Evolutionary conservation across 2,113 vertebrate genomes (phyloP).

Genomic region (Craseonycteris thonglongyai): DNA sequence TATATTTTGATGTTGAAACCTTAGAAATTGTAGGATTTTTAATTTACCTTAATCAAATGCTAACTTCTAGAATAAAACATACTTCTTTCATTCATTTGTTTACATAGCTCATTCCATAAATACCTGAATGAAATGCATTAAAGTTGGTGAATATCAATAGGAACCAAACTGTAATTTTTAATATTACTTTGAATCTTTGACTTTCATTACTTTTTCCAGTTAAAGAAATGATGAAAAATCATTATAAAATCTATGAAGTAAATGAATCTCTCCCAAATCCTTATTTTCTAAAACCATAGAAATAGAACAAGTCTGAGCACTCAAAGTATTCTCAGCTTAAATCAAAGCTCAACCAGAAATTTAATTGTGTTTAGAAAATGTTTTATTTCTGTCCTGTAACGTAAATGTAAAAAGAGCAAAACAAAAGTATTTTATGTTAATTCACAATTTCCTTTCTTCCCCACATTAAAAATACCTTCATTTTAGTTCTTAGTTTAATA

Average conservation of each 20-base stretch:
- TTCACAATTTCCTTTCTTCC: background rate
- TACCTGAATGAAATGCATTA: background rate
- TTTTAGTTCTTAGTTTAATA: background rate
- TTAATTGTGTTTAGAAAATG: background rate
- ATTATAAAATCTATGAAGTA: background rate
- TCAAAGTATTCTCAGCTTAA: background rate
- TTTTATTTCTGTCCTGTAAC: background rate
- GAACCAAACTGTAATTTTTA: background rate
- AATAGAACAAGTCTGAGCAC: background rate
- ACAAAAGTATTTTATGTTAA: background rate
- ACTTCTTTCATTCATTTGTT: background rate
- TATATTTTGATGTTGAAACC: background rate
- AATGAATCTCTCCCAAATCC: background rate
- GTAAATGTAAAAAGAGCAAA: constrained; percentile 17
- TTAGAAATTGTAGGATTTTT: background rate
- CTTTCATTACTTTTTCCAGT: background rate
- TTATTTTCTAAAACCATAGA: constrained; percentile 15
- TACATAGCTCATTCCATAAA: background rate
- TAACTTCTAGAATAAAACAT: background rate
- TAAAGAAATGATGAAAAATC: background rate
- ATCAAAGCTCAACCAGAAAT: background rate
- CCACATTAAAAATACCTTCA: background rate
- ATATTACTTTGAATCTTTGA: background rate
- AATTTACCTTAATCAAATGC: background rate
- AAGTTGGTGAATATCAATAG: background rate